Evolutionary conservation across 2,113 vertebrate species (phyloP).

Genomic region (Grantiella picta): DNA sequence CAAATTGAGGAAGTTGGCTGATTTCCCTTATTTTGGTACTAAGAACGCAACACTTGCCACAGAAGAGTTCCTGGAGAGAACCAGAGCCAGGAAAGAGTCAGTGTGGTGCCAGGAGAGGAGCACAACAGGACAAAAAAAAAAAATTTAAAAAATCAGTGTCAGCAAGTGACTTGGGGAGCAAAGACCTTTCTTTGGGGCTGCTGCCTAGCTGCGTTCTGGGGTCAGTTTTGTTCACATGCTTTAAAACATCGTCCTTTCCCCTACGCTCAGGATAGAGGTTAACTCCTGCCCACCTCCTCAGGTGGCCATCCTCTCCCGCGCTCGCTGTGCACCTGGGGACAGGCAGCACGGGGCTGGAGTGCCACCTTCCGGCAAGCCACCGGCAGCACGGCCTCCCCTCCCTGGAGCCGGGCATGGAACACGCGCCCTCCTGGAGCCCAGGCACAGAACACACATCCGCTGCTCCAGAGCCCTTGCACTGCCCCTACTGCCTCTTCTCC

Average conservation of each 20-base stretch:
- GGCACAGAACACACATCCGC: too few species aligned
- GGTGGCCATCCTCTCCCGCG: not conserved
- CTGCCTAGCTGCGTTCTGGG: not conserved
- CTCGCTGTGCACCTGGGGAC: not conserved
- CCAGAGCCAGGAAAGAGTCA: not conserved
- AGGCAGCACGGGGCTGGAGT: not conserved
- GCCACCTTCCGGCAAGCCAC: conserved; percentile 46
- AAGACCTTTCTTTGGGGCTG: not conserved
- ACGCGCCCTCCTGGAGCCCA: not conserved
- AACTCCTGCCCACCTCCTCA: not conserved
- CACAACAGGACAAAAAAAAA: not conserved
- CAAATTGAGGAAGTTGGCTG: conserved; percentile 16
- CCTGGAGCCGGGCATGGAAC: not conserved
- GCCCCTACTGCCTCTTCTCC: fast-evolving
- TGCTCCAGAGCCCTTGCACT: not conserved
- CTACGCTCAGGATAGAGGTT: not conserved
- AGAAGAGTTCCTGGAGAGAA: conserved; percentile 2
- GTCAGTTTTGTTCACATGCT: fast-evolving
- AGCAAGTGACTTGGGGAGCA: not conserved
- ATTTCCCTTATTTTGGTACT: conserved; percentile 20
- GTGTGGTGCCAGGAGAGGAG: not conserved
- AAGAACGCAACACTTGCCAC: not conserved
- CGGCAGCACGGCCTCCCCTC: not conserved
- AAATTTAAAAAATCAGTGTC: not conserved
- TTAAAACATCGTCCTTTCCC: not conserved